Conservation (phyloP, 2,888 invertebrate genomes). For the Willowsia nigromaculata region DNA sequence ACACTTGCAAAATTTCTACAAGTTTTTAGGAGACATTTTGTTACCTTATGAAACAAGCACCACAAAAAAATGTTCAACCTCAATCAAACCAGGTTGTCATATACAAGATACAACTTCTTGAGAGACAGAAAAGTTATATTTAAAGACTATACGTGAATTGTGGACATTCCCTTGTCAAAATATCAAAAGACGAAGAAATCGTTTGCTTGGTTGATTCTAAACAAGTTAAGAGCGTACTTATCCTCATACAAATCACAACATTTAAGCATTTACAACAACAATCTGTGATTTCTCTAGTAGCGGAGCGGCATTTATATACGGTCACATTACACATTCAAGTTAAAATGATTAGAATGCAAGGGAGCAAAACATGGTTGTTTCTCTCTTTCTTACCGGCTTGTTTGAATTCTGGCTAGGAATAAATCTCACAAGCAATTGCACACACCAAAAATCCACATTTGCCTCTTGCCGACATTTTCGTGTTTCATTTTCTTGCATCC, state of each 20-base stretch:
- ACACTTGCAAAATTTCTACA: no score
- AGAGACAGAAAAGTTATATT: no score
- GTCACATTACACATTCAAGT: not conserved
- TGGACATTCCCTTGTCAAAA: not conserved
- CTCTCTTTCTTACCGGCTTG: not conserved
- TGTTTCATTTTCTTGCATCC: not conserved
- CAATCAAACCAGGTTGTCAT: no score
- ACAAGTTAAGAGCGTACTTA: not conserved
- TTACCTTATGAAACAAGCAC: no score
- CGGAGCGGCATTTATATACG: no score
- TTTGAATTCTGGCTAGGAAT: not conserved
- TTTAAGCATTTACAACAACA: no score
- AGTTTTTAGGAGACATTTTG: no score
- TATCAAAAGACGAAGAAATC: not conserved
- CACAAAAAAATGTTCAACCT: no score
- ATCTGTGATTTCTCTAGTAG: not conserved
- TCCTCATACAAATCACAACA: not conserved
- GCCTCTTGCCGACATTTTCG: not conserved
- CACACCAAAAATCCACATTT: not conserved
- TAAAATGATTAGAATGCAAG: constrained; percentile 5
- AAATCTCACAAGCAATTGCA: constrained; percentile 45
- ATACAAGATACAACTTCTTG: no score
- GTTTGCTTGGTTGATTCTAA: not conserved
- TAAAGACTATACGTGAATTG: no score
- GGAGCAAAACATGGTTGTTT: not conserved